A percentile compares a stretch with the other conserved stretches of the same genome.
Evolutionary conservation across 2,113 vertebrate species (phyloP).

Genomic region (Macaca mulatta): DNA sequence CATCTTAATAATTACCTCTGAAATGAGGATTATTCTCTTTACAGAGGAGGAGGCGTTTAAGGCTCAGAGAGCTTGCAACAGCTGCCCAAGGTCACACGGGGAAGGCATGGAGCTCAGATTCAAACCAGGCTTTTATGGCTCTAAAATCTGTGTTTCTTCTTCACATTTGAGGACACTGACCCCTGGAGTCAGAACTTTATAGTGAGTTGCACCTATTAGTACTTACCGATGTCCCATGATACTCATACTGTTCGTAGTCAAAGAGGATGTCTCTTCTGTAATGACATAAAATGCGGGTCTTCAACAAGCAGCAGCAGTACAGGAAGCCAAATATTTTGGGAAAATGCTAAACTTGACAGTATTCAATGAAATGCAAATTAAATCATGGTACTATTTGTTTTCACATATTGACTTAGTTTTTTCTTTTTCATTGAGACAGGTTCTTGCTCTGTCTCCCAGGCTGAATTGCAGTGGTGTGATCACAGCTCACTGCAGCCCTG

Average conservation of each 20-base stretch:
- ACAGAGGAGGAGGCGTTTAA: neutral
- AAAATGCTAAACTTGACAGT: neutral
- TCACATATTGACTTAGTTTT: neutral
- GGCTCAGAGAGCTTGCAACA: neutral
- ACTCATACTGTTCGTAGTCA: slow-evolving; percentile 98
- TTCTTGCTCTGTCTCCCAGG: too few species aligned
- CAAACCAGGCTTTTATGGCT: neutral
- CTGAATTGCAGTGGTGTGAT: too few species aligned
- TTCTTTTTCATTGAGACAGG: neutral
- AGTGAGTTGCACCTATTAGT: neutral
- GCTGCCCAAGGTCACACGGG: neutral
- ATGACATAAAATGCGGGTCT: slow-evolving; percentile 7
- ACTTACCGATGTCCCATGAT: slow-evolving; percentile 97
- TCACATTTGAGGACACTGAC: neutral
- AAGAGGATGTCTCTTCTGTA: slow-evolving; percentile 95
- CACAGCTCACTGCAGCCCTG: too few species aligned
- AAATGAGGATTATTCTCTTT: neutral
- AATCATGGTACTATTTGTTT: neutral
- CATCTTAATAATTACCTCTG: neutral
- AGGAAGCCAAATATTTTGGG: neutral
- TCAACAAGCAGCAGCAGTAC: neutral
- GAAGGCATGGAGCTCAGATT: neutral
- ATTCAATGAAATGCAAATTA: neutral
- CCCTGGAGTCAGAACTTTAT: neutral
- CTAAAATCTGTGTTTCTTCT: neutral